Conservation (phyloP, 37 sponge, comb jelly and placozoan species). For the Theonella swinhoei region DNA sequence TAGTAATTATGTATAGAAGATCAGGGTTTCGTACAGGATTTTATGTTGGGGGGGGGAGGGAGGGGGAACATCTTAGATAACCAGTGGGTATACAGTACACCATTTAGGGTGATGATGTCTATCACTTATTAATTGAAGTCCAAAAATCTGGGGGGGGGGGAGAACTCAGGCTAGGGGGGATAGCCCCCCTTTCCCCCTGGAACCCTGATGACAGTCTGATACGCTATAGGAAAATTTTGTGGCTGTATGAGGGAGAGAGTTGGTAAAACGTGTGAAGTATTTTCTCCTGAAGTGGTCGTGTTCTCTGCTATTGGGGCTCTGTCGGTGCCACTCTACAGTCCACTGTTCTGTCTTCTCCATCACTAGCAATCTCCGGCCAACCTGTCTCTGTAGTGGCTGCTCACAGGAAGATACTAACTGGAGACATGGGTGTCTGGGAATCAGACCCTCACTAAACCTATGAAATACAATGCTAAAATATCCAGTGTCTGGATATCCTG, state of each 20-base stretch:
- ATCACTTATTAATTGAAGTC: too few relatives aligned
- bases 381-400: conserved; percentile 55
- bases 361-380: conserved; percentile 64
- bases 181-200: too few relatives aligned
- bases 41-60: too few relatives aligned
- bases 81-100: too few relatives aligned
- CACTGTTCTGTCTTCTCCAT: conserved; percentile 76
- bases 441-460: conserved; percentile 21
- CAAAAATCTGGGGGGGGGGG: too few relatives aligned
- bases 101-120: too few relatives aligned
- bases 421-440: conserved; percentile 80
- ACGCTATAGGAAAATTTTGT: too few relatives aligned
- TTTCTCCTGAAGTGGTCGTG: conserved; percentile 45
- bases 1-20: too few relatives aligned
- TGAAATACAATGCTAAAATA: not conserved
- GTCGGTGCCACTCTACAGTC: conserved; percentile 5
- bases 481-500: too few relatives aligned
- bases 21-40: too few relatives aligned
- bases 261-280: conserved; percentile 8
- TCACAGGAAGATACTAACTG: conserved; percentile 55
- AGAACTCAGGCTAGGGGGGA: too few relatives aligned
- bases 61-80: too few relatives aligned
- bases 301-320: not conserved
- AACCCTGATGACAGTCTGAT: not conserved
- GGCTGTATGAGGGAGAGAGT: not conserved